Conservation (phyloP, 2,888 invertebrate genomes). For the Acanthosepion esculentum region DNA sequence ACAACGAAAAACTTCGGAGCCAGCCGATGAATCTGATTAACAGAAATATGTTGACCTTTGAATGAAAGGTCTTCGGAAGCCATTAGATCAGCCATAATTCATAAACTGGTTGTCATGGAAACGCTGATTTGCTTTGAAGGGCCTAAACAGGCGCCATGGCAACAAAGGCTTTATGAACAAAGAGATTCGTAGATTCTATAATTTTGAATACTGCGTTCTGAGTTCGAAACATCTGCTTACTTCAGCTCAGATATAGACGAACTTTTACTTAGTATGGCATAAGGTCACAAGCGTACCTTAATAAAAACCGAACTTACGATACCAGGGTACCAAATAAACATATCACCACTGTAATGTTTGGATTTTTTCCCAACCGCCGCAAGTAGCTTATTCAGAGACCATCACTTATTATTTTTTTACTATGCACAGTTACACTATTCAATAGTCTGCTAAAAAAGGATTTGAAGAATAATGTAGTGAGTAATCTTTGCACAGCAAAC, state of each 20-base stretch:
- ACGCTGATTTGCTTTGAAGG: not conserved
- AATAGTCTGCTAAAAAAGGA: too few species aligned
- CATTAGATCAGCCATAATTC: not conserved
- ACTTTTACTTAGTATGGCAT: too few species aligned
- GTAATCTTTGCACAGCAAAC: too few species aligned
- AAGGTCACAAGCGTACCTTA: too few species aligned
- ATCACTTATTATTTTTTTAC: too few species aligned
- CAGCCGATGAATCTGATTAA: not conserved
- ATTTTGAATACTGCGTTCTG: not conserved
- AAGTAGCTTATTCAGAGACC: too few species aligned
- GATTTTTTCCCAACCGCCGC: too few species aligned
- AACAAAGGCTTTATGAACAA: not conserved
- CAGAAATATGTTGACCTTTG: constrained; percentile 10
- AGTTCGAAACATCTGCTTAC: not conserved
- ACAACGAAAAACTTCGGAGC: not conserved
- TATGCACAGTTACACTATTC: too few species aligned
- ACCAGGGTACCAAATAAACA: too few species aligned
- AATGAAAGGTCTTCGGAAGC: not conserved
- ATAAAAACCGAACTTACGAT: too few species aligned
- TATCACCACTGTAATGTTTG: too few species aligned
- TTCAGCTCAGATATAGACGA: not conserved
- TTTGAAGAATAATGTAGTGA: too few species aligned
- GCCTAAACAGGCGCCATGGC: not conserved
- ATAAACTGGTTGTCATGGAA: not conserved
- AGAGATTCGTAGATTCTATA: not conserved